These are phyloP conservation scores for Cephalopterus ornatus DNA, from an alignment of 2,113 vertebrate species.

Conservation along the genomic window DNA sequence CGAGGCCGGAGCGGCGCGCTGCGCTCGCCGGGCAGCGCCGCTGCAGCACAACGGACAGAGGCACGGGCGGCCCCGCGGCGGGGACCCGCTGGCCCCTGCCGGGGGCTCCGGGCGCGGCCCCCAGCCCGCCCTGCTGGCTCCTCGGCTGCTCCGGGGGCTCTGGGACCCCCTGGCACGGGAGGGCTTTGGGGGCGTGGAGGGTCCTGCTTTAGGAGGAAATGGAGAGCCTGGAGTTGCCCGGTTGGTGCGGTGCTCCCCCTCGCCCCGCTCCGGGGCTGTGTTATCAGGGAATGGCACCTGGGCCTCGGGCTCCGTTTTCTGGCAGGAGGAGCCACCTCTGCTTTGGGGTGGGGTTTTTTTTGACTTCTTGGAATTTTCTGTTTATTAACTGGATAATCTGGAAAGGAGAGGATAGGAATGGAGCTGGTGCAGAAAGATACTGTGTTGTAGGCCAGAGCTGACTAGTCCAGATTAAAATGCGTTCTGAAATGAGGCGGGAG, in stretches of 20 bases:
- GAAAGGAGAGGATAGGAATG: neutral
- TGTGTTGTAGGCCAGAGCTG: neutral
- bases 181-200: too few relatives aligned
- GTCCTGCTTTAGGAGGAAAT: neutral
- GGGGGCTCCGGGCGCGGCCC: neutral
- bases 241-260: neutral
- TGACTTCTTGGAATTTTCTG: conserved; percentile 14
- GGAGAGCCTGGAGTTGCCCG: neutral
- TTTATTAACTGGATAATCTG: neutral
- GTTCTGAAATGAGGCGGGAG: neutral
- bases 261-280: rapidly evolving
- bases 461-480: neutral
- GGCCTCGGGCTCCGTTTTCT: neutral
- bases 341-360: neutral
- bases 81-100: rapidly evolving
- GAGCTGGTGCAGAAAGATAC: conserved; percentile 9
- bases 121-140: neutral
- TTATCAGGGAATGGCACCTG: conserved; percentile 34
- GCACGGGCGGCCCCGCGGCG: neutral
- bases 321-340: neutral
- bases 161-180: neutral
- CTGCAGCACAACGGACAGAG: neutral
- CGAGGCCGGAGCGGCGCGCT: rapidly evolving
- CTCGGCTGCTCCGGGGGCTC: neutral
- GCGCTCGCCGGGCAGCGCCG: neutral